Evolutionary conservation across 1,140 invertebrate species (phyloP).

Genomic region (Oedothorax gibbosus): DNA sequence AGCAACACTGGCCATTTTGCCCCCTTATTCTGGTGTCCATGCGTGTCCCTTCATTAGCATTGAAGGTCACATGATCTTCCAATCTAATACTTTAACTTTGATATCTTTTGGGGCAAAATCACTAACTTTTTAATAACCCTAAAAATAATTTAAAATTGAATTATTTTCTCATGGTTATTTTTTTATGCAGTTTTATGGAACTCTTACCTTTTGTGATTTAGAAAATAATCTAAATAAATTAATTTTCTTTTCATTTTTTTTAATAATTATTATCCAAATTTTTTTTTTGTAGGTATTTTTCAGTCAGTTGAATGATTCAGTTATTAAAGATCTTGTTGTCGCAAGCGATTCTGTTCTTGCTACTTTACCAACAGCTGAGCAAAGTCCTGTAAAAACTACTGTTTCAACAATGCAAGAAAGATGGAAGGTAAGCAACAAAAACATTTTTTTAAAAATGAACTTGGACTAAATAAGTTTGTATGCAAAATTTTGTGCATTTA

Average conservation of each 20-base stretch:
- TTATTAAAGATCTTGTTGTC: conserved; percentile 83
- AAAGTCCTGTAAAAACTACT: conserved; percentile 75
- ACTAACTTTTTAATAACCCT: too few species aligned
- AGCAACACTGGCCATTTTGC: too few species aligned
- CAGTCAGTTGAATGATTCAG: conserved; percentile 80
- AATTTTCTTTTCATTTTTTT: too few species aligned
- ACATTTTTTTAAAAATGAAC: background rate
- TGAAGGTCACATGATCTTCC: too few species aligned
- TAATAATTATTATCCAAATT: too few species aligned
- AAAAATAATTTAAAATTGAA: background rate
- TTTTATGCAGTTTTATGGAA: too few species aligned
- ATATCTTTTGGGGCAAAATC: too few species aligned
- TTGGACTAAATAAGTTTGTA: background rate
- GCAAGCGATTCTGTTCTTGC: conserved; percentile 83
- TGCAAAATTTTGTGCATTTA: background rate
- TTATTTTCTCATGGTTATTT: background rate
- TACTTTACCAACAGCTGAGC: conserved; percentile 77
- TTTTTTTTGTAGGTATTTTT: conserved; percentile 86
- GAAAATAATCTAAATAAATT: background rate
- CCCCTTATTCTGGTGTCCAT: too few species aligned
- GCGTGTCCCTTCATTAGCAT: too few species aligned
- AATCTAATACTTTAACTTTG: too few species aligned
- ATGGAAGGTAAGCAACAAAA: conserved; percentile 74
- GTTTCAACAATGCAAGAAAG: conserved; percentile 79
- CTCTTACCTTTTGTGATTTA: background rate